A percentile compares a stretch with the other conserved stretches of the same genome.
phyloP scores from a whole-genome alignment of 2,797 vertebrate genomes.

The Acropternis orthonyx region DNA sequence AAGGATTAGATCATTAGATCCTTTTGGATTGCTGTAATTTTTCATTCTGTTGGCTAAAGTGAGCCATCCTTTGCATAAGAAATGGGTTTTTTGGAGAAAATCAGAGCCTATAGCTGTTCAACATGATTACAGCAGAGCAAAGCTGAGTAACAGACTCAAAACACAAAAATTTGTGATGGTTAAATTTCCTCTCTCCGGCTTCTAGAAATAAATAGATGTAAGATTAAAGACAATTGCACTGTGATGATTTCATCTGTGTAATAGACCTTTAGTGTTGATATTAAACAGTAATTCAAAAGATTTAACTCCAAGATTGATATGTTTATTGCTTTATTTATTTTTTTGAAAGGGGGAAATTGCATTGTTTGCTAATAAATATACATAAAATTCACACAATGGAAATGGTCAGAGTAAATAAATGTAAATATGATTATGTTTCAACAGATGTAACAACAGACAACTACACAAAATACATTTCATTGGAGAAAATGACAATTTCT shows the following conservation, averaged over 20 bases:
- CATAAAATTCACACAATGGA: not conserved
- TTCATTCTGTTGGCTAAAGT: not conserved
- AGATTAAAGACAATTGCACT: not conserved
- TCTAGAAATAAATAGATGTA: not conserved
- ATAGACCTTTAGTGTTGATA: not conserved
- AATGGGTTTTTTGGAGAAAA: not conserved
- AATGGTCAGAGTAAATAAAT: constrained; percentile 47
- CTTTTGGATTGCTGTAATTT: not conserved
- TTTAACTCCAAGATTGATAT: not conserved
- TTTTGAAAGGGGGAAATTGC: not conserved
- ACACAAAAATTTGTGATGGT: not conserved
- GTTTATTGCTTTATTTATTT: not conserved
- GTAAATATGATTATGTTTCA: constrained; percentile 49
- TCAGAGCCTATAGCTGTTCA: not conserved
- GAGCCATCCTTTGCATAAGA: not conserved
- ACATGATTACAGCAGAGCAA: not conserved
- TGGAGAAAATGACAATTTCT: not conserved
- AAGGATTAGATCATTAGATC: not conserved
- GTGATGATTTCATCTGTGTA: not conserved
- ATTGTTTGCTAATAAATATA: not conserved
- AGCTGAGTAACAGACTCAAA: not conserved
- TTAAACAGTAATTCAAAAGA: not conserved
- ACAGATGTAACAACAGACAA: not conserved
- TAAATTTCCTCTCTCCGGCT: not conserved
- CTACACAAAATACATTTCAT: not conserved